A percentile compares a stretch with the other conserved stretches of the same genome.
These are phyloP conservation scores for Jaculus jaculus DNA, from an alignment of 2,113 vertebrate species.

Conservation along the genomic window DNA sequence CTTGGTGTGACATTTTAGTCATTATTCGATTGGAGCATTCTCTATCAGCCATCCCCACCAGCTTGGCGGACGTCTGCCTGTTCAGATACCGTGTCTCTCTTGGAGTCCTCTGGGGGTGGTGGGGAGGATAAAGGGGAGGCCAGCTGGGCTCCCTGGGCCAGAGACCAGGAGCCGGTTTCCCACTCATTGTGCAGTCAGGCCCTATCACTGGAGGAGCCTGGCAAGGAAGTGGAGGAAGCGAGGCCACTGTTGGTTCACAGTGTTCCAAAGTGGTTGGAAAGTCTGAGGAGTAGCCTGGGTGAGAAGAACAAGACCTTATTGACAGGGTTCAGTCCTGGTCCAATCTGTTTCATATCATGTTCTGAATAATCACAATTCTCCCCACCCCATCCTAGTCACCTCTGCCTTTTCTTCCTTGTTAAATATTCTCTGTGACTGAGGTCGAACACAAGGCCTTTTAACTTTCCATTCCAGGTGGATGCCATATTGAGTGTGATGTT, in stretches of 20 bases:
- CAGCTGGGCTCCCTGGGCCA: conserved; percentile 74
- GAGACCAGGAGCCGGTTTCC: conserved; percentile 83
- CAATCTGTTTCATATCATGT: conserved; percentile 85
- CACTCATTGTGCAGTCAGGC: conserved; percentile 84
- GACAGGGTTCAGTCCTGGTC: conserved; percentile 86
- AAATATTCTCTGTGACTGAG: conserved; percentile 7
- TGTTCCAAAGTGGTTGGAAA: conserved; percentile 95
- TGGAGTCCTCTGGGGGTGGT: conserved; percentile 39
- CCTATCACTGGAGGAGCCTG: conserved; percentile 87
- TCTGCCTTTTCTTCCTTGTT: conserved; percentile 26
- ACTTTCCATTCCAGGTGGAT: conserved; percentile 31
- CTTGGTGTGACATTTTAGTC: conserved; percentile 22
- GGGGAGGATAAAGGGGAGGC: conserved; percentile 67
- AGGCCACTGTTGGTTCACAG: conserved; percentile 90
- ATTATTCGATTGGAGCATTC: neutral
- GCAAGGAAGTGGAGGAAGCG: conserved; percentile 88
- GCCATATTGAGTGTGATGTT: neutral
- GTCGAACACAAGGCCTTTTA: conserved; percentile 13
- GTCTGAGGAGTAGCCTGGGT: conserved; percentile 89
- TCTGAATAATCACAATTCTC: conserved; percentile 73
- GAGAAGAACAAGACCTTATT: conserved; percentile 93
- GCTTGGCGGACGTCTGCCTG: neutral
- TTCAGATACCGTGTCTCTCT: conserved; percentile 72
- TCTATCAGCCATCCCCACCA: neutral
- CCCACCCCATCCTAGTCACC: conserved; percentile 41